Percentiles rank a stretch among this genome's conserved stretches.
These are phyloP conservation scores for Prionace glauca DNA, from an alignment of 2,797 vertebrate species.

Conservation along the genomic window DNA sequence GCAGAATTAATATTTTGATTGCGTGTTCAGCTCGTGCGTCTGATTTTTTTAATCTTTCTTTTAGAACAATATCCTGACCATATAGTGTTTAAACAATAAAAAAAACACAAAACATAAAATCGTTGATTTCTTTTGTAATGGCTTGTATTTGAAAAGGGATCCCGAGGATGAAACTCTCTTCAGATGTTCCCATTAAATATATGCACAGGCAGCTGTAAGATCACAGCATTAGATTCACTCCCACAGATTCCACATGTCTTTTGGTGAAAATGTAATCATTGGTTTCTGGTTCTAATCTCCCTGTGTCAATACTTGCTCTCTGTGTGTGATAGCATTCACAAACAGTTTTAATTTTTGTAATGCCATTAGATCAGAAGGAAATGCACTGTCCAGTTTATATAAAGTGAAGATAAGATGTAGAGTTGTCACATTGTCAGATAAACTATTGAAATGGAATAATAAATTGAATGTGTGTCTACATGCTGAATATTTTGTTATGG, in stretches of 20 bases:
- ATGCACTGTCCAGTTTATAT: background rate
- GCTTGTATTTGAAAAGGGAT: background rate
- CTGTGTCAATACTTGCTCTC: background rate
- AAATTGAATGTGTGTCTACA: background rate
- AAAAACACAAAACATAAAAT: background rate
- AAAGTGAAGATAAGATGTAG: background rate
- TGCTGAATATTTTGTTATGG: background rate
- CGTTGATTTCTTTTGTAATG: background rate
- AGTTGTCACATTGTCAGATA: slow-evolving; percentile 7
- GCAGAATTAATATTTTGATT: background rate
- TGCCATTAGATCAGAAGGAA: background rate
- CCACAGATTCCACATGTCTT: background rate
- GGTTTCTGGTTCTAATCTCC: background rate
- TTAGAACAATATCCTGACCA: background rate
- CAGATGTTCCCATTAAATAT: background rate
- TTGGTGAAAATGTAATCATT: background rate
- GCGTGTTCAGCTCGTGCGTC: background rate
- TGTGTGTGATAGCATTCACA: background rate
- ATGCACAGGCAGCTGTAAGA: too few species aligned
- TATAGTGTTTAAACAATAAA: background rate
- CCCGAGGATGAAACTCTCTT: background rate
- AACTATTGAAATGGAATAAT: background rate
- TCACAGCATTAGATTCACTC: background rate
- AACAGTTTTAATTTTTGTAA: background rate
- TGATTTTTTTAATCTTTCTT: background rate